phyloP scores from a whole-genome alignment of 2,888 invertebrate genomes.

The Apeira syringaria region DNA sequence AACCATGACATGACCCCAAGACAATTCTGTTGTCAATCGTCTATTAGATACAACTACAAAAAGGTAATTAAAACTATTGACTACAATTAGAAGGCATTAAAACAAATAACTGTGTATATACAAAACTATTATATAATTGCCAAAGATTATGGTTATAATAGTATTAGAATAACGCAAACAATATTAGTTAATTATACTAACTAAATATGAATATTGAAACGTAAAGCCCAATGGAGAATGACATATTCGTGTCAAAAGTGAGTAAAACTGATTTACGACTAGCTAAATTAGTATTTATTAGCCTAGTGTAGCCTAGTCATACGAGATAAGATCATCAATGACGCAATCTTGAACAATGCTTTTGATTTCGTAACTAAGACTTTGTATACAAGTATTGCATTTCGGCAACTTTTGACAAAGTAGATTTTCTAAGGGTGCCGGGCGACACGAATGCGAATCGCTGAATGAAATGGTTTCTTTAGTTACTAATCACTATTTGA shows the following conservation, averaged over 20 bases:
- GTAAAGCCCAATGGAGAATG: conserved; percentile 2
- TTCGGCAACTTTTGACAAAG: too few species aligned
- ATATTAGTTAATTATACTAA: conserved; percentile 17
- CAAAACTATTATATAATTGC: conserved; percentile 17
- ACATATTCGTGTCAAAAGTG: conserved; percentile 8
- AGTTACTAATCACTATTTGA: too few species aligned
- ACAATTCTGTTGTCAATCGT: too few species aligned
- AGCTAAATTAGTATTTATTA: conserved; percentile 27
- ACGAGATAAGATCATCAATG: conserved; percentile 39
- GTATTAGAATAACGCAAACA: conserved; percentile 9
- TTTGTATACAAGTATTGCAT: neutral
- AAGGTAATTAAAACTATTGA: neutral
- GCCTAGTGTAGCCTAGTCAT: conserved; percentile 21
- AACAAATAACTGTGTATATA: conserved; percentile 11
- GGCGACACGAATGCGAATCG: too few species aligned
- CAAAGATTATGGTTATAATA: conserved; percentile 15
- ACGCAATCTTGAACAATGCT: conserved; percentile 35
- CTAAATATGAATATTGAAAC: conserved; percentile 1
- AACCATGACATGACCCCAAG: too few species aligned
- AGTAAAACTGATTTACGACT: conserved; percentile 22
- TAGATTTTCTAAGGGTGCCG: too few species aligned
- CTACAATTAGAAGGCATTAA: conserved; percentile 7
- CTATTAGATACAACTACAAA: too few species aligned
- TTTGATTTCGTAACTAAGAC: neutral
- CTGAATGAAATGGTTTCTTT: too few species aligned